Evolutionary conservation across 2,113 vertebrate species (phyloP), one percentile per base, ranked within the genome.

Genomic region (Phalacrocorax brasilianus): DNA sequence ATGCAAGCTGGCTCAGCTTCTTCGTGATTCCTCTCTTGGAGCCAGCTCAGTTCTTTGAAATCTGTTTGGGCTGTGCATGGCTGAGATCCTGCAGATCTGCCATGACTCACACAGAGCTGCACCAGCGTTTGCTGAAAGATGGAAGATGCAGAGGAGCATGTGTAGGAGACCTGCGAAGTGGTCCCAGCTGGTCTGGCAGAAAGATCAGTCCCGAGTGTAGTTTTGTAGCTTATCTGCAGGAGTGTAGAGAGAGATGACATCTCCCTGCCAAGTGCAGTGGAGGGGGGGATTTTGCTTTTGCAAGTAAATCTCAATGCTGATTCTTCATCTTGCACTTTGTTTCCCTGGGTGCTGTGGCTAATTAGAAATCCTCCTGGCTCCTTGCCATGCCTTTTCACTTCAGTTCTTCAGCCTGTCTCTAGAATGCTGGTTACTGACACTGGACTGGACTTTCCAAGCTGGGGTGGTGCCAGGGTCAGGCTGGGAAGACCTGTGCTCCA

Each of bases 101-200:
- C 1, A 40, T 91, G 95, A 89, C 58, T 93, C 93, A 47, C 14
- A 5, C 10, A 2, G 73, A 53, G 55, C 88, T 92, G 83, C 63
- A 83, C 16, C 49, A 72, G 52, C 0, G 0, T 53, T 89, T 40
- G 35, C 89, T 96, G 56, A 44, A 63, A 72, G 81, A 38, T 38
- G 38, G 38, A 38, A 38, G 38, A 38, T 14, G 74, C 58, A 82
- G 88, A 73, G 71, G 8, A 88, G 42, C 27, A 0, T 70, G 70
- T 84, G 95, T 91, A 83, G 92, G 89, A 89, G 91, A 85, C 0
- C 9, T 77, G 73, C 0, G 9, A 88, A 92, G 74, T 85, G 93
- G 75, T 88, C 84, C 62, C 77, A 85, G 91, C 77, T 93, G 92
- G 9, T 71, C 92, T 95, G 92, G 84, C 61, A 28, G 49, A 88